phyloP scores from a whole-genome alignment of 1,140 invertebrate species.

The Macrocentrus cingulum region DNA sequence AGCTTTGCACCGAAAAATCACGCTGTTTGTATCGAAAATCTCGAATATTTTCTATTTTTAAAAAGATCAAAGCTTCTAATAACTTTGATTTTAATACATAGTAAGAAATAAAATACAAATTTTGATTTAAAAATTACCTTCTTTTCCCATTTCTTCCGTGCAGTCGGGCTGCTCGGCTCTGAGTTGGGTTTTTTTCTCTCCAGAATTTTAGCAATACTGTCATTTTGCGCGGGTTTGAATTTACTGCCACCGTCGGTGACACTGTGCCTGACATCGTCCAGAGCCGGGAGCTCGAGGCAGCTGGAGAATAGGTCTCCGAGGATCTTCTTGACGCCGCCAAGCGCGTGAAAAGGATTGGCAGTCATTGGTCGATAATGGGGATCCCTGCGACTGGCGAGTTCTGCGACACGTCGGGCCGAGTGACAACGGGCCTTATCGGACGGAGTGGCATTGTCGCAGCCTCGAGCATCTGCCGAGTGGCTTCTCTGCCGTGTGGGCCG shows the following conservation, averaged over 20 bases:
- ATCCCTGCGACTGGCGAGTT: constrained; percentile 78
- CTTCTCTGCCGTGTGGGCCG: constrained; percentile 42
- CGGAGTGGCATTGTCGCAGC: constrained; percentile 50
- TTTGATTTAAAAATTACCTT: constrained; percentile 38
- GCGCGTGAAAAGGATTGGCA: constrained; percentile 72
- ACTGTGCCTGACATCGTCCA: constrained; percentile 52
- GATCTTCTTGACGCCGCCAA: constrained; percentile 77
- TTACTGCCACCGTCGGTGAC: constrained; percentile 44
- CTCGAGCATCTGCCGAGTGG: constrained; percentile 51
- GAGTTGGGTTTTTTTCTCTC: constrained; percentile 54
- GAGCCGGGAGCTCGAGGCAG: constrained; percentile 73
- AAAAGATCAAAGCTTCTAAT: too few relatives aligned
- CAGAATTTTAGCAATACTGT: constrained; percentile 53
- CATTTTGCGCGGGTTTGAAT: constrained; percentile 52
- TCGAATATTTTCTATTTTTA: too few relatives aligned
- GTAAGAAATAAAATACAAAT: too few relatives aligned
- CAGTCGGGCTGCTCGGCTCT: constrained; percentile 55
- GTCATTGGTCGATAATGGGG: constrained; percentile 73
- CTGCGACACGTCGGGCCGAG: constrained; percentile 64
- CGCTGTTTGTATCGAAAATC: too few relatives aligned
- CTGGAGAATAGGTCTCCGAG: constrained; percentile 74
- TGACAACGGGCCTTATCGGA: constrained; percentile 78
- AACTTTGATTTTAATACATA: too few relatives aligned
- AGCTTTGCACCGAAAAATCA: too few relatives aligned
- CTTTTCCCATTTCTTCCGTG: constrained; percentile 56